Evolutionary conservation across 2,797 vertebrate species (phyloP).

Genomic region (Chaetodon trifasciatus): DNA sequence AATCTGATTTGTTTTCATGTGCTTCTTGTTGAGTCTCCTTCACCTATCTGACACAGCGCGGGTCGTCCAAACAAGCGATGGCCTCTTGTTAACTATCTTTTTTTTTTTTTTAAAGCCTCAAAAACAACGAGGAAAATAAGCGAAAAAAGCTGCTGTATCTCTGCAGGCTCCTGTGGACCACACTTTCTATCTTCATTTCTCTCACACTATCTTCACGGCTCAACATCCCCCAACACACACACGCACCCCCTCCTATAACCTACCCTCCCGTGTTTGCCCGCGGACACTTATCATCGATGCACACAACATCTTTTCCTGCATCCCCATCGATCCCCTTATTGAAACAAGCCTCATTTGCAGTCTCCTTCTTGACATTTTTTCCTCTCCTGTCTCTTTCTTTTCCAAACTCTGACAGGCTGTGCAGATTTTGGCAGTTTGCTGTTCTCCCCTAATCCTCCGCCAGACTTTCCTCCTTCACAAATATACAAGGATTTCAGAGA

Average conservation of each 20-base stretch:
- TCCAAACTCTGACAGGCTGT: conserved; percentile 84
- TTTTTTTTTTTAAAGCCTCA: conserved; percentile 37
- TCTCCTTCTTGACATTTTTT: conserved; percentile 86
- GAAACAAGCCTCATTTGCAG: conserved; percentile 89
- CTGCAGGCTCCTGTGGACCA: conserved; percentile 22
- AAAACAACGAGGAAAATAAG: conserved; percentile 26
- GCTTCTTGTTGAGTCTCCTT: conserved; percentile 7
- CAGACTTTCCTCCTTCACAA: conserved; percentile 82
- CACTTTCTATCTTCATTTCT: conserved; percentile 35
- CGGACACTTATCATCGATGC: conserved; percentile 83
- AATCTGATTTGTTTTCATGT: conserved; percentile 6
- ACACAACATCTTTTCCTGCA: conserved; percentile 84
- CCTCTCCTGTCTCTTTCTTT: conserved; percentile 77
- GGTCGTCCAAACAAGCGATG: neutral
- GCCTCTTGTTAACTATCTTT: conserved; percentile 26
- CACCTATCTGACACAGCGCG: neutral
- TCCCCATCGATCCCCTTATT: conserved; percentile 86
- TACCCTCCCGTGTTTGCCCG: conserved; percentile 73
- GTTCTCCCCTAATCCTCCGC: conserved; percentile 83
- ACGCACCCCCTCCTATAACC: conserved; percentile 46
- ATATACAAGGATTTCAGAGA: conserved; percentile 76
- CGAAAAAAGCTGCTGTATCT: conserved; percentile 21
- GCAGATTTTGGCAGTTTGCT: conserved; percentile 84
- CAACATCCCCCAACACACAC: conserved; percentile 26
- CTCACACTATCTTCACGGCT: conserved; percentile 25